These are phyloP conservation scores for Epinephelus fuscoguttatus DNA, from an alignment of 2,113 vertebrate species.

Conservation along the genomic window DNA sequence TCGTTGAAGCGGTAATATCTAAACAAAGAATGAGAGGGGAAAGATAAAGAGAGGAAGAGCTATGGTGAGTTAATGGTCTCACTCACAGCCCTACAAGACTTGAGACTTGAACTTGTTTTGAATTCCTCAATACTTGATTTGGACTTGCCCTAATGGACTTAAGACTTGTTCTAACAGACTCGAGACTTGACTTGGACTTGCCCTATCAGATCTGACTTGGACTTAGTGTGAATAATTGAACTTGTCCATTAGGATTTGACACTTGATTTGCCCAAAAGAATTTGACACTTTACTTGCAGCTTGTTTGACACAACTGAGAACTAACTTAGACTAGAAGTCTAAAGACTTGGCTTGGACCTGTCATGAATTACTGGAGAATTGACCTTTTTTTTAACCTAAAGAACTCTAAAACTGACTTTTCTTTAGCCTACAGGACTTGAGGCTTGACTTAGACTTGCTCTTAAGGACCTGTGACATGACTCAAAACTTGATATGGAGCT, in stretches of 20 bases:
- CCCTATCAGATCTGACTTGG: neutral
- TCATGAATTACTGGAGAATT: neutral
- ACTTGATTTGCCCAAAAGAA: neutral
- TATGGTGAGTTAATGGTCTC: neutral
- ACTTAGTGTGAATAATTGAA: no score
- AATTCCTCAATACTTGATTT: neutral
- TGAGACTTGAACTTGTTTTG: neutral
- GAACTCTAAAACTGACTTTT: no score
- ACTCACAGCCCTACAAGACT: neutral
- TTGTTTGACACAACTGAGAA: no score
- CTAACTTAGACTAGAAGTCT: no score
- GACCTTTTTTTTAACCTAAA: neutral
- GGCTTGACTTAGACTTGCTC: neutral
- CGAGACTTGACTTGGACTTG: neutral
- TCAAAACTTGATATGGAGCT: neutral
- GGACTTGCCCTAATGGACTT: neutral
- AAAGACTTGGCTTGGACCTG: neutral
- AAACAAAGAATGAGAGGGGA: neutral
- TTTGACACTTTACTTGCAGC: neutral
- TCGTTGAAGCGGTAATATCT: constrained; percentile 95
- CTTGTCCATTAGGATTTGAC: no score
- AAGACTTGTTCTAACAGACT: neutral
- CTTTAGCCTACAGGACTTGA: neutral
- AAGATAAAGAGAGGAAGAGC: neutral
- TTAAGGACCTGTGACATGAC: neutral